These are phyloP conservation scores for Sycophila texana DNA, from an alignment of 2,888 invertebrate genomes.

Conservation along the genomic window DNA sequence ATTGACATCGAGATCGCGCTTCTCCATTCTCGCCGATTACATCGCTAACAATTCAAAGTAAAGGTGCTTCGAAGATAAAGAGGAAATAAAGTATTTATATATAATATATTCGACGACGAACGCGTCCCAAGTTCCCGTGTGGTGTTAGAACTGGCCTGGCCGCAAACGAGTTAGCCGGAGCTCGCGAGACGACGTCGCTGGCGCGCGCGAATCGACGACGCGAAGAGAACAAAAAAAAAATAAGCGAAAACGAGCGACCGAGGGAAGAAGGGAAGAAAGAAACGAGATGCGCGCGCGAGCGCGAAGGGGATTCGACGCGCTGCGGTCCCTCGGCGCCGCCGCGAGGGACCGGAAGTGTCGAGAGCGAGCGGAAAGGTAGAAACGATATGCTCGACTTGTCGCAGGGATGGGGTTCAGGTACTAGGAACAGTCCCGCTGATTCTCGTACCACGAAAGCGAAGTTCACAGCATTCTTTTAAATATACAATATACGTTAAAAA, in stretches of 20 bases:
- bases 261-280: background rate
- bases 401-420: constrained; percentile 71
- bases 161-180: constrained; percentile 62
- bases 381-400: constrained; percentile 46
- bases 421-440: constrained; percentile 71
- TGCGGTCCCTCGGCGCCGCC: no score
- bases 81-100: constrained; percentile 29
- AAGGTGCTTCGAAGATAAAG: constrained; percentile 46
- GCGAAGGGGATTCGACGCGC: no score
- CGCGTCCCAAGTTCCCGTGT: constrained; percentile 52
- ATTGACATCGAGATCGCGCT: constrained; percentile 55
- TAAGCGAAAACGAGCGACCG: constrained; percentile 3
- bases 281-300: constrained; percentile 25
- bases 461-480: constrained; percentile 30
- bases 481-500: constrained; percentile 12
- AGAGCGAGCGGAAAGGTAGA: constrained; percentile 36
- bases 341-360: constrained; percentile 11
- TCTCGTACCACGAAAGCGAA: constrained; percentile 64
- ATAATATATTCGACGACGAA: background rate
- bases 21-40: constrained; percentile 23
- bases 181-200: constrained; percentile 61
- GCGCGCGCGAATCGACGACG: constrained; percentile 55
- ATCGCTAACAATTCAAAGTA: constrained; percentile 47
- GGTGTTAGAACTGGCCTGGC: constrained; percentile 63
- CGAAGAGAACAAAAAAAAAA: constrained; percentile 22